Evolutionary conservation across 2,797 vertebrate species (phyloP), one percentile per base, ranked within the genome.

Genomic region (Syngnathus acus): DNA sequence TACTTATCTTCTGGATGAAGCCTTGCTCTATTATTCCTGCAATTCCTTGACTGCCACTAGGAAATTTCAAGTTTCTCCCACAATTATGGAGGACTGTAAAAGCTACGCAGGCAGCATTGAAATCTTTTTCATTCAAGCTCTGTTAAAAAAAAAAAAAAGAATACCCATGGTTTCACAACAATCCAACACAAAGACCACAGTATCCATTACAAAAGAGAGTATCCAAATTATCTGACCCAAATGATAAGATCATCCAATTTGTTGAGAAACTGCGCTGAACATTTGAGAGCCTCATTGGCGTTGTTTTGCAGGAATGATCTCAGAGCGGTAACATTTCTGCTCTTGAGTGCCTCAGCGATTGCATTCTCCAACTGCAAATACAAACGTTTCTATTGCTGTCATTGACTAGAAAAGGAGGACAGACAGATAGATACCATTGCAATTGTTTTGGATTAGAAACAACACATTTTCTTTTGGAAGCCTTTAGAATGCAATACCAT

Each of bases 1-100:
- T 87, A 95, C 97, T 95, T 92, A 99, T 98, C 97, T 93, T 98
- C 85, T 88, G 86, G 65, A 95, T 79, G 77, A 98, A 89, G 26
- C 93, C 94, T 16, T 92, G 89, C 65, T 87, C 84, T 58, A 95
- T 88, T 83, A 95, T 78, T 61, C 82, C 86, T 70, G 79, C 47
- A 45, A 97, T 74, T 53, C 94, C 94, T 68, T 82, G 76, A 79
- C 89, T 86, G 68, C 84, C 90, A 71, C 86, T 89, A 73, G 92
- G 82, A 78, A 93, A 82, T 67, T 71, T 89, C 73, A 96, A 80
- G 74, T 87, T 89, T 73, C 77, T 79, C 38, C 88, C 92, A 89
- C 78, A 93, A 82, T 93, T 96, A 79, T 86, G 83, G 78, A 99
- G 6, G 82, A 84, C 72, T 64, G 81, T 76, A 5, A 98, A 78